These are phyloP conservation scores for Suncus etruscus DNA, from an alignment of 2,113 vertebrate species.

Conservation along the genomic window DNA sequence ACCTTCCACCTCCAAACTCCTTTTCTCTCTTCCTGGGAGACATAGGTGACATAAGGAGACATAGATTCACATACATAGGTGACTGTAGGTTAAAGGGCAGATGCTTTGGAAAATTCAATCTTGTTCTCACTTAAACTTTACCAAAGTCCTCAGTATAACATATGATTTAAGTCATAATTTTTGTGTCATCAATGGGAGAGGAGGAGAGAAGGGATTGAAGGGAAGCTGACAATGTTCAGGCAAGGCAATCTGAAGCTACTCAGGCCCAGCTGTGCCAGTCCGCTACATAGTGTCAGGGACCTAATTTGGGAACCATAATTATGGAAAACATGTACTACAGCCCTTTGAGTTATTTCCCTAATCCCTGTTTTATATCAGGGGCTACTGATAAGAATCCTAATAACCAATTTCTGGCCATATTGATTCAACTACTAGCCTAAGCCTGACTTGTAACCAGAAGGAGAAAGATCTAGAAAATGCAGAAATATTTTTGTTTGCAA, in stretches of 20 bases:
- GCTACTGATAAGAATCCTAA: background rate
- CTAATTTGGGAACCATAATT: too few relatives aligned
- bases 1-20: fast-evolving
- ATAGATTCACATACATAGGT: background rate
- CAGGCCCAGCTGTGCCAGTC: too few relatives aligned
- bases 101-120: background rate
- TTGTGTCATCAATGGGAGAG: too few relatives aligned
- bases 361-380: background rate
- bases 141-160: background rate
- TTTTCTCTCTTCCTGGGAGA: background rate
- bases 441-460: background rate
- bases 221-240: too few relatives aligned
- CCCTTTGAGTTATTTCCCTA: too few relatives aligned
- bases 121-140: background rate
- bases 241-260: too few relatives aligned
- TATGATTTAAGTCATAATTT: background rate
- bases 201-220: background rate
- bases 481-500: background rate
- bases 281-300: too few relatives aligned
- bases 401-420: background rate
- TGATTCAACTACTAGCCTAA: background rate
- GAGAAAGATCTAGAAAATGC: background rate
- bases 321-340: too few relatives aligned
- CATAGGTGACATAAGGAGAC: background rate
- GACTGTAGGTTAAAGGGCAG: background rate